Percentiles rank a stretch among this genome's conserved stretches.
Evolutionary conservation across 2,113 vertebrate genomes (phyloP).

Genomic region (Neodon shergylaensis): DNA sequence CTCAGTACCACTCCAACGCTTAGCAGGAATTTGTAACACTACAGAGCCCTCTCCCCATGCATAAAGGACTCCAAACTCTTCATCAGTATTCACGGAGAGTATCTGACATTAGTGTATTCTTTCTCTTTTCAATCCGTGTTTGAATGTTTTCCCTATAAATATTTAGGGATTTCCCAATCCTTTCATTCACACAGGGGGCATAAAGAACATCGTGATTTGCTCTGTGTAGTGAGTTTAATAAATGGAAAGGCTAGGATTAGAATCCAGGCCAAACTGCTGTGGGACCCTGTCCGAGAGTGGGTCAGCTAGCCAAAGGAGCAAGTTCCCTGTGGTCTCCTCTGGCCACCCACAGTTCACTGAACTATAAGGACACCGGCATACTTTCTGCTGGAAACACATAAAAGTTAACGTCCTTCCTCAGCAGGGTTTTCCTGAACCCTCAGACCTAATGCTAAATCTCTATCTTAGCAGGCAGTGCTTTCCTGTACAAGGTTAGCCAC

Average conservation of each 20-base stretch:
- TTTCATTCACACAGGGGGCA: not conserved
- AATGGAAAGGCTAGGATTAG: not conserved
- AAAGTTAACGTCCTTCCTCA: not conserved
- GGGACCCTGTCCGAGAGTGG: not conserved
- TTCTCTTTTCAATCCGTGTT: conserved; percentile 22
- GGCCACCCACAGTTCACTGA: not conserved
- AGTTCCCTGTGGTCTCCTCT: not conserved
- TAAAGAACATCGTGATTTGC: conserved; percentile 6
- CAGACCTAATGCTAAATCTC: not conserved
- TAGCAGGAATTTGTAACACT: not conserved
- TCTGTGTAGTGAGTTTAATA: not conserved
- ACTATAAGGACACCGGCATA: not conserved
- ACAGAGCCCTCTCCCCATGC: not conserved
- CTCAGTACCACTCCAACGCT: not conserved
- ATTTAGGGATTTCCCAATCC: not conserved
- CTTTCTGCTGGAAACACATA: not conserved
- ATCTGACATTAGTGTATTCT: not conserved
- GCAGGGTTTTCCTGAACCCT: not conserved
- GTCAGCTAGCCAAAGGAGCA: not conserved
- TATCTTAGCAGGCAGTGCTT: not conserved
- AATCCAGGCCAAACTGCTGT: not conserved
- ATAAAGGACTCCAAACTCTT: not conserved
- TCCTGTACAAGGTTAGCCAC: not conserved
- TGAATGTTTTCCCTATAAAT: not conserved
- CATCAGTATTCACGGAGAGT: not conserved